A percentile compares a stretch with the other conserved stretches of the same genome.
Conservation (phyloP, 2,888 invertebrate genomes). For the Rhodophaea formosa region DNA sequence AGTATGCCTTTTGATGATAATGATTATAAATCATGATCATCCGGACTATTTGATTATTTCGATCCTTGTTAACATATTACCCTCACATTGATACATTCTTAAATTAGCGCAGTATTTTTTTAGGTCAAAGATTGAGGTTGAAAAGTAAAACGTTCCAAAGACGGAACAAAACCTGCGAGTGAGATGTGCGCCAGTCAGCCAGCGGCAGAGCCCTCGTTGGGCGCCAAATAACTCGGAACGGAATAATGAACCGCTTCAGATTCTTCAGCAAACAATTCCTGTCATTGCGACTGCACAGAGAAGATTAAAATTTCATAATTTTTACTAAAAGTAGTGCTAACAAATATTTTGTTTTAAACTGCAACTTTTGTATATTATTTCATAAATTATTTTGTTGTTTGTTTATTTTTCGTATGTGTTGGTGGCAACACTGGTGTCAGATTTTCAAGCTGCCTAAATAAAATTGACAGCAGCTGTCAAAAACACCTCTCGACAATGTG, state of each 20-base stretch:
- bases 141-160: constrained; percentile 47
- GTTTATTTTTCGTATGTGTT: not conserved
- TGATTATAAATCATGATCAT: too few species aligned
- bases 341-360: constrained; percentile 26
- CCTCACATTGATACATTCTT: too few species aligned
- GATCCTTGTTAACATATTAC: too few species aligned
- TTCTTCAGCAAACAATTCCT: constrained; percentile 61
- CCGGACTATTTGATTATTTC: too few species aligned
- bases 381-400: not conserved
- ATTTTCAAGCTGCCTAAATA: too few species aligned
- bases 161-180: constrained; percentile 45
- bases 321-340: constrained; percentile 36
- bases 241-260: constrained; percentile 65
- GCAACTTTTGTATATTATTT: not conserved
- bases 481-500: too few species aligned
- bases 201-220: constrained; percentile 54
- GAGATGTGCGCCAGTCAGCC: constrained; percentile 51
- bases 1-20: too few species aligned
- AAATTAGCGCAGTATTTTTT: not conserved
- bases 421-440: too few species aligned
- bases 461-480: too few species aligned
- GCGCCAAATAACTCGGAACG: constrained; percentile 67
- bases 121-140: constrained; percentile 31
- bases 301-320: constrained; percentile 53
- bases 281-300: constrained; percentile 51